Evolutionary conservation across 1,140 invertebrate species (phyloP).

Genomic region (Drosophila setifemur): DNA sequence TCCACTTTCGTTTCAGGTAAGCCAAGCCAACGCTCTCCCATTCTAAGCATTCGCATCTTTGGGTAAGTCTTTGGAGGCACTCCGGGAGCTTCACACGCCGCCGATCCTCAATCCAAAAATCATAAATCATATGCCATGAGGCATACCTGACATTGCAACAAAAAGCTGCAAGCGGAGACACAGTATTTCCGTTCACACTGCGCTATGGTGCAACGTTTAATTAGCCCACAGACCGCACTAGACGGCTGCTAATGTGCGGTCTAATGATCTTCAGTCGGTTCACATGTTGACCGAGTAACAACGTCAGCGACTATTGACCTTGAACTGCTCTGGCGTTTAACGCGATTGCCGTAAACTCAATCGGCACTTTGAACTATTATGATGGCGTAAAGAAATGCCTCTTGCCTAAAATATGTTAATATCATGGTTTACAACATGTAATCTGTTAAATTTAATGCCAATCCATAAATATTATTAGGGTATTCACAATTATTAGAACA

Average conservation of each 20-base stretch:
- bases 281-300: constrained; percentile 45
- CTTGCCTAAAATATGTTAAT: too few species aligned
- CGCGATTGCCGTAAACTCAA: background rate
- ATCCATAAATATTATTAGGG: too few species aligned
- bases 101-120: constrained; percentile 16
- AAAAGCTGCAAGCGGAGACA: constrained; percentile 19
- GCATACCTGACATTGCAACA: constrained; percentile 11
- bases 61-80: constrained; percentile 43
- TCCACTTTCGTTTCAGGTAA: constrained; percentile 44
- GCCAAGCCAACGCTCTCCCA: background rate
- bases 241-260: constrained; percentile 21
- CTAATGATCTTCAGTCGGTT: constrained; percentile 45
- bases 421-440: too few species aligned
- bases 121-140: constrained; percentile 57
- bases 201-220: constrained; percentile 38
- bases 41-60: constrained; percentile 7
- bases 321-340: constrained; percentile 26
- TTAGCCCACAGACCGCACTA: constrained; percentile 67
- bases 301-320: constrained; percentile 30
- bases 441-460: too few species aligned
- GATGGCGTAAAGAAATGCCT: too few species aligned
- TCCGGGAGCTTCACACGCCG: constrained; percentile 67
- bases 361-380: background rate
- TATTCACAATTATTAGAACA: too few species aligned
- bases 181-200: constrained; percentile 61